phyloP scores from a whole-genome alignment of 2,113 vertebrate species.

The Zosterops hypoxanthus region DNA sequence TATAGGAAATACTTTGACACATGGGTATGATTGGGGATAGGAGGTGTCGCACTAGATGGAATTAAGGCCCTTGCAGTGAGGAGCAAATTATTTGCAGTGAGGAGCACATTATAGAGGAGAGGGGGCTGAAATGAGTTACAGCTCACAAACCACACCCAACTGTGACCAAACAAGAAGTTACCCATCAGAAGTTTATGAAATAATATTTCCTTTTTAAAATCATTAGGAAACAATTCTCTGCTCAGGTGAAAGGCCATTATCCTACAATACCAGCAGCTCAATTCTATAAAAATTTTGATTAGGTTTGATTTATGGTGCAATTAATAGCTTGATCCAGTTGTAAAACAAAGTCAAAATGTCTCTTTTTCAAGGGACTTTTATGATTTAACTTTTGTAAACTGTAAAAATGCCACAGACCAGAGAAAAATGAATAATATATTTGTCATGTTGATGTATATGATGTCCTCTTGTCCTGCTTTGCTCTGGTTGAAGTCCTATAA shows the following conservation, averaged over 20 bases:
- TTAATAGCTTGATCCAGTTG: background rate
- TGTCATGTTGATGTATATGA: background rate
- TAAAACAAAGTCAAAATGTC: conserved; percentile 7
- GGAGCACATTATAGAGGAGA: background rate
- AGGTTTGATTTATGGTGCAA: background rate
- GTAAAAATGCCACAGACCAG: background rate
- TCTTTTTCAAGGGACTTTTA: background rate
- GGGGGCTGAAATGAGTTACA: background rate
- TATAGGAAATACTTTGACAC: background rate
- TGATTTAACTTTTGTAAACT: background rate
- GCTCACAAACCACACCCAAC: background rate
- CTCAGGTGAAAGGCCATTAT: background rate
- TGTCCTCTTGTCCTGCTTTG: background rate
- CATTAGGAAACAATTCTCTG: background rate
- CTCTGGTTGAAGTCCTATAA: conserved; percentile 5
- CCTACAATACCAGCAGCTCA: background rate
- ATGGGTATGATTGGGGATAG: background rate
- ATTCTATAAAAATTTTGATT: background rate
- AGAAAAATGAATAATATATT: background rate
- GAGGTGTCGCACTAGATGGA: background rate
- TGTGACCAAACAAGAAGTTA: background rate
- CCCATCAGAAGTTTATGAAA: background rate
- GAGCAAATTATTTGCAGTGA: background rate
- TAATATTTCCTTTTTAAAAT: background rate
- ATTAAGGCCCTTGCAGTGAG: background rate